Percentiles rank a stretch among this genome's conserved stretches.
Conservation (phyloP, 2,888 invertebrate genomes). For the Hydraecia micacea region DNA sequence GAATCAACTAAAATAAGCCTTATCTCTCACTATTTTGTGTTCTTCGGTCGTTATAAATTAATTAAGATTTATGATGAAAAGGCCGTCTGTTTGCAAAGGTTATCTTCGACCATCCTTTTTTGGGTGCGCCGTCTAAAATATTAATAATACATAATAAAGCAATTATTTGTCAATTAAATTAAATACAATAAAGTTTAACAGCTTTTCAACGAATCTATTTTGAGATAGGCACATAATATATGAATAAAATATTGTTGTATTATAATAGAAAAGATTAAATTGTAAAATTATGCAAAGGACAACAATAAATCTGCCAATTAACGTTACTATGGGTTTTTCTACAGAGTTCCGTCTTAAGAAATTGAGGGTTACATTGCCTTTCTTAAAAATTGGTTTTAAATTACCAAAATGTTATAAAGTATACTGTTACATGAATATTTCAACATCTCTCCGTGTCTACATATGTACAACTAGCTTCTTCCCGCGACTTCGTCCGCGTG, state of each 20-base stretch:
- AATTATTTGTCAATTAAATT: slow-evolving; percentile 23
- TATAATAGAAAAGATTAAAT: slow-evolving; percentile 34
- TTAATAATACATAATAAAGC: background rate
- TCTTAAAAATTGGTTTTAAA: background rate
- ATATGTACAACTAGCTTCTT: too few species aligned
- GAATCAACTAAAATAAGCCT: background rate
- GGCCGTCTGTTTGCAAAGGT: background rate
- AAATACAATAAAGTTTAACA: slow-evolving; percentile 16
- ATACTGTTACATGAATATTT: background rate
- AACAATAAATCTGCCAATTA: slow-evolving; percentile 42
- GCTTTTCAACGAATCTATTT: slow-evolving; percentile 29
- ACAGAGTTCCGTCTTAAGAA: background rate
- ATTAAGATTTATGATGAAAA: background rate
- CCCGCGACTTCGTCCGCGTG: too few species aligned
- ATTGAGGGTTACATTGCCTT: background rate
- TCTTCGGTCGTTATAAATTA: background rate
- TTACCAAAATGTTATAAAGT: background rate
- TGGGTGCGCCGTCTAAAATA: background rate
- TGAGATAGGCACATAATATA: slow-evolving; percentile 18
- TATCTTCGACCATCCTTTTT: background rate
- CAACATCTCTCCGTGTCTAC: background rate
- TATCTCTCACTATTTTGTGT: background rate
- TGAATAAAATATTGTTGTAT: slow-evolving; percentile 45
- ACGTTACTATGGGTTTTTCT: slow-evolving; percentile 8
- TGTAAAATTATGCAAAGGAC: slow-evolving; percentile 43